Conservation (phyloP, 1,140 invertebrate species). For the Solenopsis invicta region DNA sequence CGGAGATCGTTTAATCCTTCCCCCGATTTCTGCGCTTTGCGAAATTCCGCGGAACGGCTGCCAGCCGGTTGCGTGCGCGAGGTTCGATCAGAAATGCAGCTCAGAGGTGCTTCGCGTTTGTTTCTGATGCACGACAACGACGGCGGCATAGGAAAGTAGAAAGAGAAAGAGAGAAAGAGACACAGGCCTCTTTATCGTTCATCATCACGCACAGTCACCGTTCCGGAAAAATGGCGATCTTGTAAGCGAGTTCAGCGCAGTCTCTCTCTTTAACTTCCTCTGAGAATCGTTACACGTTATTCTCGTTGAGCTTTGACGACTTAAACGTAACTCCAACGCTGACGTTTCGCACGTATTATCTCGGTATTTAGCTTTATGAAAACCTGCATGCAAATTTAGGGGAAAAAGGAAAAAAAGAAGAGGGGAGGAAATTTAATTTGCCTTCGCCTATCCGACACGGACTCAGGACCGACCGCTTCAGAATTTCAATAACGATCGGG, state of each 20-base stretch:
- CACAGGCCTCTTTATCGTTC: conserved; percentile 35
- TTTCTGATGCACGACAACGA: conserved; percentile 26
- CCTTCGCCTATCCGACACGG: neutral
- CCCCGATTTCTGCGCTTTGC: conserved; percentile 6
- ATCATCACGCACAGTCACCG: conserved; percentile 52
- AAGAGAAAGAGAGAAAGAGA: neutral
- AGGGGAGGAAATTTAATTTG: conserved; percentile 14
- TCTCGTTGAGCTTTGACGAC: neutral
- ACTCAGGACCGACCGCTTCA: neutral
- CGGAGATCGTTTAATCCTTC: conserved; percentile 49
- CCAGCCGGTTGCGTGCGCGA: conserved; percentile 32
- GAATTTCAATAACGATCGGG: conserved; percentile 40
- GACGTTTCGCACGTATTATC: conserved; percentile 10
- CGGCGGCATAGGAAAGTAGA: conserved; percentile 12
- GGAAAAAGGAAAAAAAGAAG: neutral
- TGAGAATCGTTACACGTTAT: neutral
- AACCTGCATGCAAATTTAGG: conserved; percentile 2
- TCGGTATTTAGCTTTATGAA: conserved; percentile 13
- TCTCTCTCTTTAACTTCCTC: neutral
- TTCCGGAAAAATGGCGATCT: conserved; percentile 54
- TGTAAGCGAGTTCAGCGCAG: conserved; percentile 8
- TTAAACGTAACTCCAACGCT: neutral
- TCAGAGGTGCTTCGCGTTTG: conserved; percentile 36
- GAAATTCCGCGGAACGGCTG: conserved; percentile 22
- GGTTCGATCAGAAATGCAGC: conserved; percentile 40